Percentiles rank a stretch among this genome's conserved stretches.
phyloP scores from a whole-genome alignment of 2,888 invertebrate genomes.

The Tipula helvola region DNA sequence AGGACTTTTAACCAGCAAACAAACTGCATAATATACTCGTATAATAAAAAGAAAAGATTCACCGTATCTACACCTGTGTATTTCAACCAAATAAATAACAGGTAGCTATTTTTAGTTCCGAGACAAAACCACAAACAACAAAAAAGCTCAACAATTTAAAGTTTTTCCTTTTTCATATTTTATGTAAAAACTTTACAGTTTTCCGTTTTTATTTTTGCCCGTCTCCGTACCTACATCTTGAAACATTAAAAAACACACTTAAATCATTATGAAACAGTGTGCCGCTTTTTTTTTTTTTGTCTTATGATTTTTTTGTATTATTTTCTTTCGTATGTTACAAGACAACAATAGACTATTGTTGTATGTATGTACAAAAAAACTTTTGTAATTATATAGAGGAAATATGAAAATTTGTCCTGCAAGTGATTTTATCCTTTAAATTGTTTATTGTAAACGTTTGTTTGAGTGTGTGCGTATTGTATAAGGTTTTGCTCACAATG shows the following conservation, averaged over 20 bases:
- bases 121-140: background rate
- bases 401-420: background rate
- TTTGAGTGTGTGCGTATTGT: background rate
- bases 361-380: background rate
- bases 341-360: background rate
- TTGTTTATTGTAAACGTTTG: too few species aligned
- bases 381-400: too few species aligned
- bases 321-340: background rate
- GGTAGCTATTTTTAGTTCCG: background rate
- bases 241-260: background rate
- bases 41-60: too few species aligned
- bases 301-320: background rate
- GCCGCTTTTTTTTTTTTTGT: background rate
- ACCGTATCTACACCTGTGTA: too few species aligned
- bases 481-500: background rate
- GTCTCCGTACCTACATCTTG: background rate
- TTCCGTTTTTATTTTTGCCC: background rate
- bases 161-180: background rate
- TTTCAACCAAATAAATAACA: background rate
- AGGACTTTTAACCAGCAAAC: too few species aligned
- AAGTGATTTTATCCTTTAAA: background rate
- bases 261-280: background rate
- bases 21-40: too few species aligned
- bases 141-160: background rate
- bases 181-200: background rate